phyloP scores from a whole-genome alignment of 2,888 invertebrate species.

The Himalopsyche anomala region DNA sequence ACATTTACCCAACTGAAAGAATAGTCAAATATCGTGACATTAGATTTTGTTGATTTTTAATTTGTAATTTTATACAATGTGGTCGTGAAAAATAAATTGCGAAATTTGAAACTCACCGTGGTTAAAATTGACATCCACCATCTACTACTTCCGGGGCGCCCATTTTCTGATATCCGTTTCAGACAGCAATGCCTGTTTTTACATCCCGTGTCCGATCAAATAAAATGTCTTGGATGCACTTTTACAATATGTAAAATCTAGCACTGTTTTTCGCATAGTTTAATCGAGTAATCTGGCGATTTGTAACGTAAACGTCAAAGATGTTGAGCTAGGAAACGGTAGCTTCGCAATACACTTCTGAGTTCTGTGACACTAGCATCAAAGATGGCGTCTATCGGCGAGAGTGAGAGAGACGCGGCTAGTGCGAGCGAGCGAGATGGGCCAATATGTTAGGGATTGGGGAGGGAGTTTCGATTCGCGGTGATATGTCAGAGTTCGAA shows the following conservation, averaged over 20 bases:
- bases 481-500: constrained; percentile 45
- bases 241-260: background rate
- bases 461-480: constrained; percentile 56
- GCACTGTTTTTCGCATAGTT: constrained; percentile 7
- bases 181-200: constrained; percentile 1
- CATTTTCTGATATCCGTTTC: constrained; percentile 44
- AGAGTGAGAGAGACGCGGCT: constrained; percentile 69
- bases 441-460: constrained; percentile 52
- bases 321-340: constrained; percentile 44
- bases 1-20: background rate
- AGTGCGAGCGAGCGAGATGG: constrained; percentile 53
- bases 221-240: background rate
- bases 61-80: too few relatives aligned
- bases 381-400: constrained; percentile 77
- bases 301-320: constrained; percentile 33
- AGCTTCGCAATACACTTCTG: constrained; percentile 53
- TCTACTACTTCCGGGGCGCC: constrained; percentile 33
- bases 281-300: background rate
- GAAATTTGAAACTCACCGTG: constrained; percentile 20
- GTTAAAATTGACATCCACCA: background rate
- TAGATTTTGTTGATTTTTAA: too few relatives aligned
- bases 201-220: constrained; percentile 18
- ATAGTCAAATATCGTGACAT: too few relatives aligned
- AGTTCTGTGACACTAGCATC: constrained; percentile 74
- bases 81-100: constrained; percentile 12